Evolutionary conservation across 2,888 invertebrate species (phyloP).

Genomic region (Platerodrilus igneus): DNA sequence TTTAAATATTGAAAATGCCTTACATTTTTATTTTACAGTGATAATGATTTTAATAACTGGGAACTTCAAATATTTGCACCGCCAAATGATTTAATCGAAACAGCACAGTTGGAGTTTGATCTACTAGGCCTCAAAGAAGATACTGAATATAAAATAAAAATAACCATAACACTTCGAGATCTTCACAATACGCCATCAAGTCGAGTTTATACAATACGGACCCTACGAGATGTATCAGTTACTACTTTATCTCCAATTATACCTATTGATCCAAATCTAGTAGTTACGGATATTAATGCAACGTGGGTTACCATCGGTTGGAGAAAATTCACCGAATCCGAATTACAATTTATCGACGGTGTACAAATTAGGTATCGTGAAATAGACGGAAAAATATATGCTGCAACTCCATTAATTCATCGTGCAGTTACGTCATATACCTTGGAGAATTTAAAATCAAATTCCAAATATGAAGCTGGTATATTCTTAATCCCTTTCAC

Average conservation of each 20-base stretch:
- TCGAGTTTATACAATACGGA: slow-evolving; percentile 68
- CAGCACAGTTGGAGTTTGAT: slow-evolving; percentile 80
- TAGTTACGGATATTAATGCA: slow-evolving; percentile 69
- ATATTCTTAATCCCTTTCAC: slow-evolving; percentile 80
- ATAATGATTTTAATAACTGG: slow-evolving; percentile 69
- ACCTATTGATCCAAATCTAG: slow-evolving; percentile 67
- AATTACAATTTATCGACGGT: slow-evolving; percentile 80
- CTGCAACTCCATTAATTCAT: slow-evolving; percentile 80
- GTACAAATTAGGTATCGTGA: slow-evolving; percentile 83
- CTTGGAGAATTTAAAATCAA: slow-evolving; percentile 72
- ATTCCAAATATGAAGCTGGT: slow-evolving; percentile 76
- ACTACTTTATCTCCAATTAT: slow-evolving; percentile 58
- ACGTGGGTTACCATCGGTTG: slow-evolving; percentile 75
- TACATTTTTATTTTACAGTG: slow-evolving; percentile 32
- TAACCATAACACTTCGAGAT: slow-evolving; percentile 72
- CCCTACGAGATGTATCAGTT: slow-evolving; percentile 53
- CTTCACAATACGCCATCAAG: slow-evolving; percentile 74
- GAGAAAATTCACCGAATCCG: slow-evolving; percentile 76
- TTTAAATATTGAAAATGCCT: too few relatives aligned
- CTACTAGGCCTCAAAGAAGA: slow-evolving; percentile 70
- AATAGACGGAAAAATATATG: slow-evolving; percentile 75
- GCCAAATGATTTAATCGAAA: slow-evolving; percentile 79
- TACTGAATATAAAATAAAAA: slow-evolving; percentile 77
- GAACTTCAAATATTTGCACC: slow-evolving; percentile 82
- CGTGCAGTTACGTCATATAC: slow-evolving; percentile 73